Evolutionary conservation across 2,113 vertebrate genomes (phyloP), one percentile per base, ranked within the genome.

Genomic region (Melanostigma gelatinosum): DNA sequence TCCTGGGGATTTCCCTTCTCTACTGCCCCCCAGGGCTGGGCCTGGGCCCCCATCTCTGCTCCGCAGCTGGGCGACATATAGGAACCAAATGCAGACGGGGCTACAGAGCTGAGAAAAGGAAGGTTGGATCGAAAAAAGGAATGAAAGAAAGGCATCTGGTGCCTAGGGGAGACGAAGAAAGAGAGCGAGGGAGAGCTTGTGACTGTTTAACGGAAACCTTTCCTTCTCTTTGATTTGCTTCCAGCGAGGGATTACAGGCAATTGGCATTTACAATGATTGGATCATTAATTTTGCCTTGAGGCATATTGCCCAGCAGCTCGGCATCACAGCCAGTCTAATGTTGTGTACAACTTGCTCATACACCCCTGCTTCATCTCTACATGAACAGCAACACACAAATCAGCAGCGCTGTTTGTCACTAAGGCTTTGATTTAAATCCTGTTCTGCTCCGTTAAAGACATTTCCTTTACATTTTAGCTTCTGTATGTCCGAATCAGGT

Each of bases 121-220:
- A 89, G 85, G 79, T 72, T 82, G 58, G 87, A 80, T 91, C 83
- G 83, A 88, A 90, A 90, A 90, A 92, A 87, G 88, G 84, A 90
- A 89, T 95, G 93, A 95, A 95, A 93, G 90, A 96, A 96, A 96
- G 96, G 96, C 98, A 98, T 98, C 97, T 99, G 97, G 96, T 98
- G 96, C 95, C 91, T 86, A 62, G 79, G 76, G 75, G 88, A 88
- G 88, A 84, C 54, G 85, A 90, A 91, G 89, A 89, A 85, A 91
- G 84, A 72, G 70, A 88, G 63, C 22, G 87, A 81, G 90, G 82
- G 90, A 88, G 92, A 92, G 93, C 93, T 95, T 96, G 95, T 94
- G 95, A 95, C 95, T 95, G 93, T 96, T 95, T 93, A 94, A 94
- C 86, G 88, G 94, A 94, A 94, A 94, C 93, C 94, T 94, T 94